Base-by-base conservation (phyloP, 2,113 vertebrate genomes). In the Alectura lathami region DNA sequence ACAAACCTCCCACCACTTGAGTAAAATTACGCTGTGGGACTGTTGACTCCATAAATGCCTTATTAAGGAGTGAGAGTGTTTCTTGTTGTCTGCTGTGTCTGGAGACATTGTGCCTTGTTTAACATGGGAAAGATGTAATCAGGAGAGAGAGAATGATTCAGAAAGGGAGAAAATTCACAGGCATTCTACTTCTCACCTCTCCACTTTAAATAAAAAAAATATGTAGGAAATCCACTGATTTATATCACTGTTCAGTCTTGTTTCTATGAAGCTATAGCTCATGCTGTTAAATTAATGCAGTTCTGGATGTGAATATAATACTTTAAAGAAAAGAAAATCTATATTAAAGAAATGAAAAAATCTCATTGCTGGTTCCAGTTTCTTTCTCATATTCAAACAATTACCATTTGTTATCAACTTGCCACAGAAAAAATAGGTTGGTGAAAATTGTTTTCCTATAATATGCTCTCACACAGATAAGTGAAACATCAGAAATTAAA, bases 311-410 rank as follows among this genome's bases (percentile, higher is more conserved):
- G 77, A 89, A 80, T 70, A 57, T 64, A 93, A 82, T 77, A 62
- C 9, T 91, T 40, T 17, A 85, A 86, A 90, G 22, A 88, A 80
- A 83, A 8, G 30, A 57, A 91, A 90, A 89, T 38, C 8, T 85
- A 13, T 51, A 67, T 78, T 86, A 85, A 70, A 77, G 53, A 89
- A 93, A 94, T 82, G 26, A 70, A 90, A 96, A 96, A 96, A 87
- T 72, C 36, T 30, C n/a, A 72, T 38, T 87, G n/a, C 54, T 77
- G 30, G 24, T 78, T 96, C 74, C 9, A 83, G 68, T 94, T 88
- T 89, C 50, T 74, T 88, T 81, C 42, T 75, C 38, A 30, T 87
- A 85, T 66, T 92, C 27, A 83, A 91, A 83, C 30, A 91, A 89
- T 87, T 89, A 80, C 56, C 2, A 0, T 79, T 7, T 48, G 32